These are phyloP conservation scores for Leucophenga montana DNA, from an alignment of 2,888 invertebrate species.

Conservation along the genomic window DNA sequence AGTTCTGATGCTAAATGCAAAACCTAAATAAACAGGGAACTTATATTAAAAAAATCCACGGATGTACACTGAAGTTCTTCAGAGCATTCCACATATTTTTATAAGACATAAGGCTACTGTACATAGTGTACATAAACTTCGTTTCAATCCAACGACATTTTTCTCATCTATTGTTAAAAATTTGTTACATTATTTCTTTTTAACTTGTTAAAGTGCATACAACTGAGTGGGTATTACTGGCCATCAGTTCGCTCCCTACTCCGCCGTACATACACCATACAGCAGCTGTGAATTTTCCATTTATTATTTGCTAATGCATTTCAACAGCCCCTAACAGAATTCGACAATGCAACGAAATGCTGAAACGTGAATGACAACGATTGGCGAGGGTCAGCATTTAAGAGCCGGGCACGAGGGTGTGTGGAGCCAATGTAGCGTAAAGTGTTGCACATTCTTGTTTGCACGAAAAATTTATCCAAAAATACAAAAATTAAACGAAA, in stretches of 20 bases:
- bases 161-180: no score
- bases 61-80: no score
- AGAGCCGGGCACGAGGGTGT: background rate
- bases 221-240: background rate
- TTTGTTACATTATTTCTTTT: background rate
- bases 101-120: no score
- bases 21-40: no score
- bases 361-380: background rate
- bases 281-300: slow-evolving; percentile 16
- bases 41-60: no score
- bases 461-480: background rate
- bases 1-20: no score
- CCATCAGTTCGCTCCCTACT: background rate
- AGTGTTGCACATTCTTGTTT: slow-evolving; percentile 9
- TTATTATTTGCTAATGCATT: slow-evolving; percentile 16
- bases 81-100: no score
- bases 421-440: slow-evolving; percentile 10
- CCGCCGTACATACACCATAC: background rate
- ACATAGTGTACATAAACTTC: no score
- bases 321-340: background rate
- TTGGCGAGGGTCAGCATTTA: background rate
- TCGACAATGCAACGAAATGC: background rate
- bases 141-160: no score
- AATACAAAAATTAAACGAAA: background rate
- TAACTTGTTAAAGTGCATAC: background rate